Base-by-base conservation (phyloP, 2,888 invertebrate species). In the Himalopsyche tibetana region DNA sequence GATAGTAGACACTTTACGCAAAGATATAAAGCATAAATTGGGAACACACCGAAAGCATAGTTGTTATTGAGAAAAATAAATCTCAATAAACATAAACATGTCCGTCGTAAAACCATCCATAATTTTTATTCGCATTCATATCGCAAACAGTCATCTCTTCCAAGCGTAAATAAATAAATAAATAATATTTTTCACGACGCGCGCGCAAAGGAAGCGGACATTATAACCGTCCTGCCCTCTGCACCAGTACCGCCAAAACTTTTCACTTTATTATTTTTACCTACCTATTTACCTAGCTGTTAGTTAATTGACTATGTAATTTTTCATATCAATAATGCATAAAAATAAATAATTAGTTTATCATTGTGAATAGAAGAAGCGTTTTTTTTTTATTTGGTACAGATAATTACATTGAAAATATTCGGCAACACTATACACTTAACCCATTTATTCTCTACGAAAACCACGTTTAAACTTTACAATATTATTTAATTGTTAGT, bases 21-120 rank as follows among this genome's bases (percentile, higher is more conserved):
- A 28, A 63, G 63, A 63, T 63, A 63, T 63, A 63, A 63, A n/a
- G 8, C 63, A 63, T 63, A 63, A 63, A 63, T 63, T 63, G 63
- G 63, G 63, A 63, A 63, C 63, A 63, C 28, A 63, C 63, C 63
- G 63, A 63, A 63, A 63, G 63, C 63, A 28, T 63, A n/a, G 63
- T 63, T 63, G 63, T 63, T 63, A 63, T 63, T 63, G 63, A 63
- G 63, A 63, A 63, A 63, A 63, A 63, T 63, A 63, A 63, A 63
- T 63, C 63, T 63, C 63, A 63, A 63, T 63, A 63, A 63, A 63
- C 63, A 63, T 63, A 63, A 63, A 63, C 19, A 63, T 63, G 63
- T 63, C 19, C 28, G 63, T 63, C 63, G 63, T 63, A 63, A 63
- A 63, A 63, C 63, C 63, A 63, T 63, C 63, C 63, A 63, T 63